A percentile compares a stretch with the other conserved stretches of the same genome.
Conservation (phyloP, 2,888 invertebrate genomes). For the Ophion ventricosus region DNA sequence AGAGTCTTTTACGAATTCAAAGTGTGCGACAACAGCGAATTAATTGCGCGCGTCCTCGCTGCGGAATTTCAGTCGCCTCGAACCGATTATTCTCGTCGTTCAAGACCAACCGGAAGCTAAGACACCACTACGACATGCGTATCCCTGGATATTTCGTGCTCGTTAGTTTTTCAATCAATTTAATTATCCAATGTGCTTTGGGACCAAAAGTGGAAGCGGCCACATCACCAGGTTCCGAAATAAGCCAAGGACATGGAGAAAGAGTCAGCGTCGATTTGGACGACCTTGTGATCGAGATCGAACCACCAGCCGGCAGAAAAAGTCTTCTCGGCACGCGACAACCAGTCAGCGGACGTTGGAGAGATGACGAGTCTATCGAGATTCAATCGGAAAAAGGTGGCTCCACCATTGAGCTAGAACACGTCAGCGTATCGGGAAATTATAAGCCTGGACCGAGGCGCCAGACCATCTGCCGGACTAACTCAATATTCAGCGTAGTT, state of each 20-base stretch:
- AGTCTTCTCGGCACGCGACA: not conserved
- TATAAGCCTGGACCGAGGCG: not conserved
- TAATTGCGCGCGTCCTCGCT: not conserved
- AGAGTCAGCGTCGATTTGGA: slow-evolving; percentile 41
- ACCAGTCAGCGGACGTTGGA: slow-evolving; percentile 5
- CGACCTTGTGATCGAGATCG: slow-evolving; percentile 43
- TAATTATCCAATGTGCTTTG: not conserved
- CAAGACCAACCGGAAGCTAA: not conserved
- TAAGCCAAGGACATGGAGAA: not conserved
- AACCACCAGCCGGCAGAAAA: slow-evolving; percentile 23
- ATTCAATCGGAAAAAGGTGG: slow-evolving; percentile 50
- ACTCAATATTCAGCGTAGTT: not conserved
- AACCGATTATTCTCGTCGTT: not conserved
- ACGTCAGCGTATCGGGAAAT: not conserved
- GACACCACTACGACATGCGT: slow-evolving; percentile 10
- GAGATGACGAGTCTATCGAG: slow-evolving; percentile 56
- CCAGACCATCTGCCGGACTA: not conserved
- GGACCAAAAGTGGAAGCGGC: not conserved
- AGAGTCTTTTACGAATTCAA: not conserved
- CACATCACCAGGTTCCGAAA: not conserved
- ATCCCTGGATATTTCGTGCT: not conserved
- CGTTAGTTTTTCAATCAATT: slow-evolving; percentile 17
- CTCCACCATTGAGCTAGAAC: slow-evolving; percentile 18
- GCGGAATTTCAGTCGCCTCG: slow-evolving; percentile 31
- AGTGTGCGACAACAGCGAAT: too few species aligned